These are phyloP conservation scores for Globicephala melas DNA, from an alignment of 2,113 vertebrate species.

Conservation along the genomic window DNA sequence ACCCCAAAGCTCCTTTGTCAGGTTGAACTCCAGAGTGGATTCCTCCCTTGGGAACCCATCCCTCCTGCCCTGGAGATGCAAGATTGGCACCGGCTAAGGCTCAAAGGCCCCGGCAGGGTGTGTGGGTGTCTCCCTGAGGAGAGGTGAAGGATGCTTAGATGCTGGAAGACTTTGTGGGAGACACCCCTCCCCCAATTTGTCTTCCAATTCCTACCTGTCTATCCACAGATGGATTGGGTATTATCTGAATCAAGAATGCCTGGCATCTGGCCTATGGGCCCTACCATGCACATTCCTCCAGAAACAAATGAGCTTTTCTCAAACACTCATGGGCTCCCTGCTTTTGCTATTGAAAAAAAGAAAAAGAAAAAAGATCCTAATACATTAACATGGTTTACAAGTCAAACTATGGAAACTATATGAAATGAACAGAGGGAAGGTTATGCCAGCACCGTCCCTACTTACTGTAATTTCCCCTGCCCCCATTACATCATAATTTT, in stretches of 20 bases:
- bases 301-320: constrained; percentile 17
- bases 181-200: fast-evolving
- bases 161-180: neutral
- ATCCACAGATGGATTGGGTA: neutral
- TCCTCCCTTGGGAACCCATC: neutral
- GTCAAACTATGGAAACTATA: neutral
- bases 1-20: neutral
- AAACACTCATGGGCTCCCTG: neutral
- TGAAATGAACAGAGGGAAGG: neutral
- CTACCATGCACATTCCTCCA: neutral
- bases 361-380: neutral
- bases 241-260: neutral
- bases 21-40: too few species aligned
- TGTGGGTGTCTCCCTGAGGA: neutral
- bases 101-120: fast-evolving
- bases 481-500: neutral
- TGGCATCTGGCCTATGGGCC: neutral
- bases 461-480: too few species aligned
- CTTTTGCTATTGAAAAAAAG: neutral
- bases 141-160: neutral
- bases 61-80: neutral
- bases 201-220: neutral
- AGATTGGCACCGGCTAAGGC: fast-evolving
- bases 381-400: neutral
- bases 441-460: neutral